Conservation (phyloP, 2,113 vertebrate genomes). For the Pyrgilauda ruficollis region DNA sequence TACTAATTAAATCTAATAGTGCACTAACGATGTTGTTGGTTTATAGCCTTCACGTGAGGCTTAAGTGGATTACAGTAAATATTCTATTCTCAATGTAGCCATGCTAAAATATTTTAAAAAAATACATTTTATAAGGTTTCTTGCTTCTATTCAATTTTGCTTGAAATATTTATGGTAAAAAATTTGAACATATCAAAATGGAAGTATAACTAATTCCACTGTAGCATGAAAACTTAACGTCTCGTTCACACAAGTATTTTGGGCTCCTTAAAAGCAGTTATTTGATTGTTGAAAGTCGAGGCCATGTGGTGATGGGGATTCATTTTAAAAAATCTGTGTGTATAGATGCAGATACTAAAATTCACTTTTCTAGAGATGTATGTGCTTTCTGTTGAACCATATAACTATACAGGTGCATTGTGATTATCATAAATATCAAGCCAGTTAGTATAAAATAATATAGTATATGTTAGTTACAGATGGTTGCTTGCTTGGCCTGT, state of each 20-base stretch:
- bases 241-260: not conserved
- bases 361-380: not conserved
- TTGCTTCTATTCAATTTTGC: not conserved
- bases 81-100: not conserved
- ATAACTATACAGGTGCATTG: accelerated
- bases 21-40: not conserved
- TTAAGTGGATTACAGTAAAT: not conserved
- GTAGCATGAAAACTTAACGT: not conserved
- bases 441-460: not conserved
- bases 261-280: not conserved
- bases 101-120: not conserved
- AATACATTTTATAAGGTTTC: not conserved
- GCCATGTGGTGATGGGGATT: not conserved
- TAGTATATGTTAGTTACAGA: not conserved
- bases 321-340: not conserved
- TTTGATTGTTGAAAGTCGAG: not conserved
- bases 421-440: not conserved
- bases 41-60: not conserved
- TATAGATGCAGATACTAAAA: not conserved
- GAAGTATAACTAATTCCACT: not conserved
- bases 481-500: not conserved
- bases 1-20: not conserved
- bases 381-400: not conserved
- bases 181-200: not conserved
- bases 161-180: not conserved